These are phyloP conservation scores for Microctenopoma steveboyesi DNA, from an alignment of 2,797 vertebrate species.

Conservation along the genomic window DNA sequence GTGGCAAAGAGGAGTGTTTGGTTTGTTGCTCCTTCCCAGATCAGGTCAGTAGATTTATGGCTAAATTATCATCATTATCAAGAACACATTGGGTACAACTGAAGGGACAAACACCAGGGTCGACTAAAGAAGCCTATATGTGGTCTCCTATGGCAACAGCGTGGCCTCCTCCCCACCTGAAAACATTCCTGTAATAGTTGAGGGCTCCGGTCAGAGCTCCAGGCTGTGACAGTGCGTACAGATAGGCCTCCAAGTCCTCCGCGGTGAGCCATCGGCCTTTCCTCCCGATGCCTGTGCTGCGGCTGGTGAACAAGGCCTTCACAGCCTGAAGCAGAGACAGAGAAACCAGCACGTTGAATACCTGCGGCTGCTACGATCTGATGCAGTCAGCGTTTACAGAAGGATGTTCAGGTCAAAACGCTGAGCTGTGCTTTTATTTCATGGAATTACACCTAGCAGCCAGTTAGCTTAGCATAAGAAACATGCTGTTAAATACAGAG, in stretches of 20 bases:
- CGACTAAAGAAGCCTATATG: too few relatives aligned
- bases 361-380: conserved; percentile 9
- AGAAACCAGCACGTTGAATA: conserved; percentile 15
- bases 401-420: neutral
- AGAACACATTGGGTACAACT: neutral
- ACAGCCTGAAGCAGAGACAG: conserved; percentile 82
- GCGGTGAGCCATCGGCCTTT: conserved; percentile 91
- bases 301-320: conserved; percentile 93
- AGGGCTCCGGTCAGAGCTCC: conserved; percentile 95
- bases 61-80: conserved; percentile 3
- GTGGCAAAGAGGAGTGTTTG: neutral
- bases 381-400: conserved; percentile 21
- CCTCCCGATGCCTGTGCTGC: conserved; percentile 90
- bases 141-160: neutral
- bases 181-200: conserved; percentile 96
- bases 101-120: neutral
- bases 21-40: neutral
- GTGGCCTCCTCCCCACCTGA: conserved; percentile 84
- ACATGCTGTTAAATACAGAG: too few relatives aligned
- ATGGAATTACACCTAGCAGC: too few relatives aligned
- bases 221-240: conserved; percentile 95
- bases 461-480: too few relatives aligned
- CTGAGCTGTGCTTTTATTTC: too few relatives aligned
- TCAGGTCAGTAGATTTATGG: conserved; percentile 44
- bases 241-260: conserved; percentile 95